Conservation (phyloP, 1,140 invertebrate genomes). For the Diorhabda sublineata region DNA sequence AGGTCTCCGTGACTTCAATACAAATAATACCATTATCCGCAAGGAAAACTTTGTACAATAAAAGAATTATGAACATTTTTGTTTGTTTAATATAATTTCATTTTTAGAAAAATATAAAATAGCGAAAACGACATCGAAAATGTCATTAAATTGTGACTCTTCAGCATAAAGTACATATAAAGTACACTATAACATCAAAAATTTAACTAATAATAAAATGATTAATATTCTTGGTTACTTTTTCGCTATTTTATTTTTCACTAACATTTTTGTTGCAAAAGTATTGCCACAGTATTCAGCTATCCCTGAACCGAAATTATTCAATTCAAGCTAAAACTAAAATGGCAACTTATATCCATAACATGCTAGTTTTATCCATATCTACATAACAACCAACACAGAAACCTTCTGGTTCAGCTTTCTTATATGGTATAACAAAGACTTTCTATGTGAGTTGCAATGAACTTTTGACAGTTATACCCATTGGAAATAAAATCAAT, state of each 20-base stretch:
- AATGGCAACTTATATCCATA: slow-evolving; percentile 34
- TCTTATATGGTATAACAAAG: neutral
- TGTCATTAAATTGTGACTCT: no score
- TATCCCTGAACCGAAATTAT: neutral
- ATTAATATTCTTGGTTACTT: neutral
- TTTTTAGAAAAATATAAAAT: no score
- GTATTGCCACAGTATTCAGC: neutral
- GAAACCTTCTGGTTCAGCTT: neutral
- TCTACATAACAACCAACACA: slow-evolving; percentile 26
- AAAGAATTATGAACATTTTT: no score
- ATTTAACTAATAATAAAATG: no score
- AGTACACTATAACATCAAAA: no score
- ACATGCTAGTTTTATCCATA: slow-evolving; percentile 32
- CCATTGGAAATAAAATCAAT: no score
- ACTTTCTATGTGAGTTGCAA: no score
- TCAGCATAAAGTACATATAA: no score
- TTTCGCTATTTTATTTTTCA: neutral
- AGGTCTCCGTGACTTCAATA: slow-evolving; percentile 47
- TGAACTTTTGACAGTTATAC: no score
- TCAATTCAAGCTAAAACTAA: slow-evolving; percentile 29
- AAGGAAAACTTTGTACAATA: no score
- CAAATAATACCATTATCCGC: slow-evolving; percentile 13
- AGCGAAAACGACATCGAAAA: no score
- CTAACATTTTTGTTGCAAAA: neutral
- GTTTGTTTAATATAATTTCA: no score